phyloP scores from a whole-genome alignment of 2,113 vertebrate genomes.

The Hydropotes inermis region DNA sequence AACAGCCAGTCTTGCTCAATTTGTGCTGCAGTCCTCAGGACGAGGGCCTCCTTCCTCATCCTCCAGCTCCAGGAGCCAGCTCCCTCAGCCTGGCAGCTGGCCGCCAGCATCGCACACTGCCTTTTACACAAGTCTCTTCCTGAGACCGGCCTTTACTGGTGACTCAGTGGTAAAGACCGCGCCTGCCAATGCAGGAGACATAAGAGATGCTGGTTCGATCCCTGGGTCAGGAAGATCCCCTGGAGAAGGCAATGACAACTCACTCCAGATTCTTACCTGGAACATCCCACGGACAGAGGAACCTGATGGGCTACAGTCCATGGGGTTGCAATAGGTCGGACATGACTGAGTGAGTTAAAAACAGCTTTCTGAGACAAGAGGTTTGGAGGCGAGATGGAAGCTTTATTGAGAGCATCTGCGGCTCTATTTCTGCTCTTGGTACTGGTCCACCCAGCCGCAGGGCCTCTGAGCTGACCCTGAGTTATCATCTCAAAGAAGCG shows the following conservation, averaged over 20 bases:
- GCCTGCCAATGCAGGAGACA: not conserved
- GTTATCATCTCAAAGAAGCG: not conserved
- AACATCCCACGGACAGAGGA: not conserved
- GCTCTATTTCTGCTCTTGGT: not conserved
- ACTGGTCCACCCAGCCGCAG: not conserved
- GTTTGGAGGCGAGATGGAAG: not conserved
- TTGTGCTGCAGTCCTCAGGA: fast-evolving
- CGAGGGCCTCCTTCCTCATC: too few relatives aligned
- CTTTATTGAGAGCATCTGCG: not conserved
- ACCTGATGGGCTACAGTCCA: not conserved
- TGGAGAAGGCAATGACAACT: not conserved
- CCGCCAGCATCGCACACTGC: not conserved
- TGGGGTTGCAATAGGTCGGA: not conserved
- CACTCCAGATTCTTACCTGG: not conserved
- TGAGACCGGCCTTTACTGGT: not conserved
- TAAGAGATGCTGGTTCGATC: not conserved
- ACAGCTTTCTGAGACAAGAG: not conserved
- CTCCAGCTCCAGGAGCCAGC: not conserved
- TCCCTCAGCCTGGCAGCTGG: not conserved
- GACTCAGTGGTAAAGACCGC: not conserved
- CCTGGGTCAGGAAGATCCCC: not conserved
- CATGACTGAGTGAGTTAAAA: not conserved
- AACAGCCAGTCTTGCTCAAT: not conserved
- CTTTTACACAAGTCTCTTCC: not conserved
- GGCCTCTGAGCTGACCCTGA: not conserved